Evolutionary conservation across 92 coral and sea anemone species (phyloP), one percentile per base, ranked within the genome.

Genomic region (Phenganax marumi): DNA sequence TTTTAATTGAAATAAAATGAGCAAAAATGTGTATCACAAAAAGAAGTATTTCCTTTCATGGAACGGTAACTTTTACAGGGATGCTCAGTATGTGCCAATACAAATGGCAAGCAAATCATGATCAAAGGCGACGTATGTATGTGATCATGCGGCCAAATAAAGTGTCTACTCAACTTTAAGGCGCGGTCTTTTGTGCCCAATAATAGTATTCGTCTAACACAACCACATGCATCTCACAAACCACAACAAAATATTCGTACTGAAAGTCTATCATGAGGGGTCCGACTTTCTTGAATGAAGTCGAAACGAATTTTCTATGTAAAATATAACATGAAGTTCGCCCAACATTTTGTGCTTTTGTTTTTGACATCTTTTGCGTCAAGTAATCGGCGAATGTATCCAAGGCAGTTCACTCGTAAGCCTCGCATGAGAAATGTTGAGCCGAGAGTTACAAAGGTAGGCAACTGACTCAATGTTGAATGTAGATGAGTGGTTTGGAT

Each of bases 61-160:
- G 43, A 33, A 33, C 43, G 43, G 5, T 33, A 33, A 33, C 43
- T 33, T 33, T 1, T 33, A 33, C 43, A 33, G 5, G 43, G 43
- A 33, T 33, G 43, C 43, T 33, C 43, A 33, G 43, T 33, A 33
- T 33, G 43, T 33, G 43, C 5, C 43, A 2, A 33, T 33, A 33
- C 43, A 46, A 46, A 48, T 9, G 16, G 9, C 16, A 6, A 11
- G 50, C 17, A 16, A 46, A 18, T 56, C 26, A 7, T 13, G 50
- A 43, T 11, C 50, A 24, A 39, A 46, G 12, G 47, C 50, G 12
- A 24, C 12, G n/a, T 23, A 54, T 13, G 10, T 0, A 25, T 61
- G 83, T 57, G 72, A 62, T 78, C 83, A 78, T 47, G 16, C 49
- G 12, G 46, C 73, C 25, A 48, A 78, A 78, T 78, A 26, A 78